Conservation (phyloP, 2,797 vertebrate genomes). For the Phrynocephalus vlangalii region DNA sequence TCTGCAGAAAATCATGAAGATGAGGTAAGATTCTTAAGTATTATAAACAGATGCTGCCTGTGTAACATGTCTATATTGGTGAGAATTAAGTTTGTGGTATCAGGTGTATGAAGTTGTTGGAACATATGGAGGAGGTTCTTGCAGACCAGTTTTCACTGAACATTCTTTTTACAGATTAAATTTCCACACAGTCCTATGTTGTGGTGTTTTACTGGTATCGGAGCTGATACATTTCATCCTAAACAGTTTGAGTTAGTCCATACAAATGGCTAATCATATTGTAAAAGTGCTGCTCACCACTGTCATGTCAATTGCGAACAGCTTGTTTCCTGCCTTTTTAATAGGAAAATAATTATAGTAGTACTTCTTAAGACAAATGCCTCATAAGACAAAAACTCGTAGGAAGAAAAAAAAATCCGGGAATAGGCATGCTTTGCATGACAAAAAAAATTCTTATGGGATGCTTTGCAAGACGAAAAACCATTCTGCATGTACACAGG, state of each 20-base stretch:
- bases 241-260: not conserved
- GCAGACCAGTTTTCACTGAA: not conserved
- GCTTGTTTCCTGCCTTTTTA: not conserved
- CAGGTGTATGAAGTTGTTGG: not conserved
- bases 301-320: no score
- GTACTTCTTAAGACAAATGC: no score
- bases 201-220: not conserved
- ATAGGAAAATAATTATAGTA: no score
- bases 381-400: no score
- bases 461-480: no score
- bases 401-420: no score
- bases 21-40: slow-evolving; percentile 79
- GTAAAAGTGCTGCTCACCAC: not conserved
- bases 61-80: not conserved
- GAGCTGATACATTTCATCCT: not conserved
- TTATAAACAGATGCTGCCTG: not conserved
- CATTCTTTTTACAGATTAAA: not conserved
- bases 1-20: slow-evolving; percentile 75
- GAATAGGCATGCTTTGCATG: no score
- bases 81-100: not conserved
- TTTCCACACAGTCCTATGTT: not conserved
- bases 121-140: not conserved
- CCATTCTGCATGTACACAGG: no score
- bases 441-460: no score
- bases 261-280: not conserved